Conservation (phyloP, 2,888 invertebrate species). For the Molorchus minor region DNA sequence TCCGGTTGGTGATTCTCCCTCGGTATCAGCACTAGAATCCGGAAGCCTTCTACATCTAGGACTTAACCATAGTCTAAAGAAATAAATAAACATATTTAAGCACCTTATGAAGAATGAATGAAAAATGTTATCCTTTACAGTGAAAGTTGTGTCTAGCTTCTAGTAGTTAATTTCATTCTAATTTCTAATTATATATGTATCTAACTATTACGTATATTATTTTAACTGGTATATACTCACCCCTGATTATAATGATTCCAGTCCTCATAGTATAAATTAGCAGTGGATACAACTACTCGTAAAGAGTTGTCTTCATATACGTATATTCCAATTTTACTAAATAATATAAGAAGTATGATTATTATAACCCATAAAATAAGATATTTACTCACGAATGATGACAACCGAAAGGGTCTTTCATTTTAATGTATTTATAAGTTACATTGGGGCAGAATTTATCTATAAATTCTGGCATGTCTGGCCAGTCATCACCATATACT, state of each 20-base stretch:
- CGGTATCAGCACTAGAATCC: conserved; percentile 63
- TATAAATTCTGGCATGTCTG: conserved; percentile 62
- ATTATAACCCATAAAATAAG: neutral
- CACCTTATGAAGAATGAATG: conserved; percentile 17
- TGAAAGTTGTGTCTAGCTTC: no score
- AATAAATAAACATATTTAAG: neutral
- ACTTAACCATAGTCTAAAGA: conserved; percentile 85
- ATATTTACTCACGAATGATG: conserved; percentile 80
- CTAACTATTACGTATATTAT: no score
- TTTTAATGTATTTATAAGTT: conserved; percentile 72
- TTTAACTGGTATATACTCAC: conserved; percentile 65
- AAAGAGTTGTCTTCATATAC: conserved; percentile 84
- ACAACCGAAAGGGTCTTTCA: conserved; percentile 83
- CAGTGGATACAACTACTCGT: conserved; percentile 88
- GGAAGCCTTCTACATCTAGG: conserved; percentile 77
- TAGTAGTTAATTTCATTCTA: no score
- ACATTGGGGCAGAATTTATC: conserved; percentile 70
- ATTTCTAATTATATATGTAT: no score
- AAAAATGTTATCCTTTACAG: no score
- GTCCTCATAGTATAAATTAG: conserved; percentile 90
- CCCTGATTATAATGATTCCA: conserved; percentile 97
- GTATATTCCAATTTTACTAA: conserved; percentile 87
- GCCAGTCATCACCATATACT: conserved; percentile 77
- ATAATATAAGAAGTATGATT: conserved; percentile 43
- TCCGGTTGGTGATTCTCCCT: conserved; percentile 83